These are phyloP conservation scores for Triplophysa tibetana DNA, from an alignment of 2,113 vertebrate species.

Conservation along the genomic window DNA sequence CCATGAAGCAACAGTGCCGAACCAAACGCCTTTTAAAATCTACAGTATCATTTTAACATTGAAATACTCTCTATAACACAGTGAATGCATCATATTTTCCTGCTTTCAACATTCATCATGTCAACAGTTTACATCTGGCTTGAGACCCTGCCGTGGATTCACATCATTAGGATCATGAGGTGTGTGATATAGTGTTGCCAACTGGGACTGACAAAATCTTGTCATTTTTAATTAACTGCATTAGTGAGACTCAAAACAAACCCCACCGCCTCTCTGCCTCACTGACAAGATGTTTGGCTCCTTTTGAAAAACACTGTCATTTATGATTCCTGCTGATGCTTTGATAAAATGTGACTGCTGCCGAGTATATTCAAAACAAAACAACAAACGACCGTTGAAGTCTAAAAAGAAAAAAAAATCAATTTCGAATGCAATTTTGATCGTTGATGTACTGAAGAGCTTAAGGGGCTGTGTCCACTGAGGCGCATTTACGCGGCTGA, in stretches of 20 bases:
- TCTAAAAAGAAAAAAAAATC: background rate
- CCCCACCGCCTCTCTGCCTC: conserved; percentile 7
- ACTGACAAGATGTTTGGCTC: conserved; percentile 30
- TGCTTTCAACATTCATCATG: no score
- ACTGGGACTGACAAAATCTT: conserved; percentile 6
- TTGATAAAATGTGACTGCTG: background rate
- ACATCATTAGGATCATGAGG: background rate
- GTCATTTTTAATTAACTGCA: conserved; percentile 34
- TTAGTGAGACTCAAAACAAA: conserved; percentile 11
- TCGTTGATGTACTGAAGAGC: background rate
- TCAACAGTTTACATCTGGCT: background rate
- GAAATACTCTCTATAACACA: no score
- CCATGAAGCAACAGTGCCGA: background rate
- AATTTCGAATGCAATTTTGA: background rate
- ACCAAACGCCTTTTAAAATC: background rate
- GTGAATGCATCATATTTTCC: no score
- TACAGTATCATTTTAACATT: no score
- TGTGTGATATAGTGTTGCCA: background rate
- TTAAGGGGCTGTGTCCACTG: background rate
- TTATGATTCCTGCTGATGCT: background rate
- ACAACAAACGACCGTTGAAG: background rate
- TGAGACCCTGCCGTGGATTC: background rate
- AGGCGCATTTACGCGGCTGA: no score
- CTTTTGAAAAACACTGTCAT: conserved; percentile 16
- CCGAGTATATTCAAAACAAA: conserved; percentile 10